Base-by-base conservation (phyloP, 2,113 vertebrate species). In the Candoia aspera region DNA sequence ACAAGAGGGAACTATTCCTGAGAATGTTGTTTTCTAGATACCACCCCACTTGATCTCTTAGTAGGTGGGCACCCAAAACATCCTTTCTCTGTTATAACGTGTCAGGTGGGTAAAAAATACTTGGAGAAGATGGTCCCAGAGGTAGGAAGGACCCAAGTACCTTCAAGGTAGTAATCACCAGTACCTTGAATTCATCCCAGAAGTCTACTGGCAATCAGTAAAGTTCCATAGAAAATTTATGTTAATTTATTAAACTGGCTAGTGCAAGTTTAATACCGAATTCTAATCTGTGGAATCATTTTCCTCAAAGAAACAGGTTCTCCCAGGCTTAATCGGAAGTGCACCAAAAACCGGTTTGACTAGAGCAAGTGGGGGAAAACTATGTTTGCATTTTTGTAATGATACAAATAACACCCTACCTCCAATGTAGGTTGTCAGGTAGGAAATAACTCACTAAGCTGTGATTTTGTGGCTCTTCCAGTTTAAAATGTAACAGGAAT, bases 281-380 rank as follows among this genome's bases (percentile, higher is more conserved):
- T 54, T 54, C 84, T 55, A 5, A 54, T 54, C 49, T n/a, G 49
- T 24, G 21, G 24, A 54, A 54, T 10, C 8, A 4, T 57, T 87
- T 21, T 87, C 58, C 29, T 79, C n/a, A 79, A 58, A 33, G 3
- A 33, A 87, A 87, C 19, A 37, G 54, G 13, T 57, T 87, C 57
- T 8, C 86, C 54, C 86, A 57, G 19, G 8, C 33, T 33, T 87
- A 73, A 33, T 73, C 13, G 33, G 54, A 87, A 58, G 19, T 86
- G 29, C 54, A 86, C 54, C 85, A 53, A 86, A 86, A 86, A 57
- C 85, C 29, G 37, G 86, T 87, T 58, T 87, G 86, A 87, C 86
- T 23, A 87, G 86, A 58, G 55, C 86, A 37, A 58, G 29, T 2
- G 8, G 29, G 85, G 29, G 29, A n/a, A 10, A n/a, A 86, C 15